Base-by-base conservation (phyloP, 2,888 invertebrate genomes). In the Drosophila aldrichi region DNA sequence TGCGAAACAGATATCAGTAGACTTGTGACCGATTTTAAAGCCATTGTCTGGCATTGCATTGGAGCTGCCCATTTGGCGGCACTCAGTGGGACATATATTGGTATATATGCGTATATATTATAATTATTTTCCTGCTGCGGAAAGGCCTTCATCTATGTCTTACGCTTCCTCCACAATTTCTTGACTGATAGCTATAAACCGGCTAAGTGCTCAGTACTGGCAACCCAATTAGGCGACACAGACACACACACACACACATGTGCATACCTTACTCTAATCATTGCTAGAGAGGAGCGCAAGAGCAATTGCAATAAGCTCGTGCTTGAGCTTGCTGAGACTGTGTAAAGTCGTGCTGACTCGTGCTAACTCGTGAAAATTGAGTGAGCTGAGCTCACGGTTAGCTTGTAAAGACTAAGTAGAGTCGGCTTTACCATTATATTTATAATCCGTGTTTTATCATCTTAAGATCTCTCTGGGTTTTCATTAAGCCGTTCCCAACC, bases 211-310 rank as follows among this genome's bases (percentile, higher is more conserved):
- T 20, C 70, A 79, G n/a, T 48, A 54, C 79, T 51, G 54, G 14
- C 80, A 70, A 69, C 79, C 46, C 51, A 78, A 73, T 68, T 76
- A 59, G 41, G n/a, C 40, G 58, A 44, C 43, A 70, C 16, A 32
- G 7, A 14, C 36, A 7, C 29, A 29, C 29, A 12, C n/a, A n/a
- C n/a, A n/a, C 55, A 62, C 32, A 54, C 46, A 46, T 14, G 1
- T 7, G n/a, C 32, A 16, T 25, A 38, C 22, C 25, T 38, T 58
- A 18, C 29, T 38, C 36, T 38, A 48, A 48, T 25, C 36, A 18
- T 10, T 18, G 16, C 29, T 48, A 38, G 58, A 58, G 58, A 38
- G 32, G 58, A 38, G 46, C 46, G 5, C 18, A 36, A 14, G 34
- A 12, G 3, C 18, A 16, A 22, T 34, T 3, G 14, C 34, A 20